Evolutionary conservation across 2,113 vertebrate genomes (phyloP), one percentile per base, ranked within the genome.

Genomic region (Channa argus): DNA sequence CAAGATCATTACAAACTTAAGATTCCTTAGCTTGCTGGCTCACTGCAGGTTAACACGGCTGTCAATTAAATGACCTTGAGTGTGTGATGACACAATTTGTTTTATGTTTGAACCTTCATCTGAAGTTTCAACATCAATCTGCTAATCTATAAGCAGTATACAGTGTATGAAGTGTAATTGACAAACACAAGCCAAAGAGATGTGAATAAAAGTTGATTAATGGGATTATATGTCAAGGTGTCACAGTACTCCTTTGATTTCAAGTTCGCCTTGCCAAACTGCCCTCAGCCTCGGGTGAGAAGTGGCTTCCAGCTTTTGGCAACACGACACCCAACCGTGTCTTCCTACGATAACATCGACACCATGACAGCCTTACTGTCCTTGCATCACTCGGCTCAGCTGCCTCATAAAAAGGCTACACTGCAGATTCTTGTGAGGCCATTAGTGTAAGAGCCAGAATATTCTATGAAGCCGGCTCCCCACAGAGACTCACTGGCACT

Each of bases 371-470:
- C 7, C 36, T 67, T 6, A 15, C 2, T 1, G 53, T 49, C 55
- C 46, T 62, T 45, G 72, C 39, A 3, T 61, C 5, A 14, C 71
- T 33, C 65, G 14, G 63, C 71, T 75, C 70, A 67, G 51, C 52
- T 67, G 84, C 55, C 82, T 71, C 80, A 79, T 88, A 69, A 89
- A 84, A 86, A 71, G 43, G 46, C 80, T 53, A 70, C 74, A 87
- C 85, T 86, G 82, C 71, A 76, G 67, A 61, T 74, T 72, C 63
- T 79, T 59, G 10, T 83, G 64, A 90, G 71, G 61, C 79, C 77
- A 83, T 89, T 90, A 89, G 54, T 58, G 70, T 86, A 64, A 83
- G 77, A 80, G 67, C 47, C 61, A 63, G 60, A 67, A 68, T 79
- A 63, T 80, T 83, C 58, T 86, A 55, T 71, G 45, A 83, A 66